These are phyloP conservation scores for Ceratoteleas bidentatus DNA, from an alignment of 1,140 invertebrate species.

Conservation along the genomic window DNA sequence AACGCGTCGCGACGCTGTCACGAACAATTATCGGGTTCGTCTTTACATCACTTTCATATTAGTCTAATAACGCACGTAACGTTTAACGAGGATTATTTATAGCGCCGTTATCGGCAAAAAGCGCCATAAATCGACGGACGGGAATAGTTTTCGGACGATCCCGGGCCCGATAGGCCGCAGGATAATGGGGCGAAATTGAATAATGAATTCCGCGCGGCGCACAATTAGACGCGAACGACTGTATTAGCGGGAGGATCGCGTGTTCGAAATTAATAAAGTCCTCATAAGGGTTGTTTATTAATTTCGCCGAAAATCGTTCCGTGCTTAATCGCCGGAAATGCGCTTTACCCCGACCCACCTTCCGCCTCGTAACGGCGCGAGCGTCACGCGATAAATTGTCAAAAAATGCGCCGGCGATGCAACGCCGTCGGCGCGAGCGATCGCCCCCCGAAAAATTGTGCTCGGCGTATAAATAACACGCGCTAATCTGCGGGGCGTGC, in stretches of 20 bases:
- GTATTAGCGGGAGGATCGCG: conserved; percentile 36
- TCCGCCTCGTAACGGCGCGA: conserved; percentile 27
- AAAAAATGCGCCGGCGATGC: conserved; percentile 54
- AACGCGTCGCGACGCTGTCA: conserved; percentile 61
- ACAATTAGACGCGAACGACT: conserved; percentile 18
- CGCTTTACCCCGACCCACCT: conserved; percentile 55
- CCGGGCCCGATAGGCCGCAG: neutral
- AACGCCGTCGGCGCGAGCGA: conserved; percentile 26
- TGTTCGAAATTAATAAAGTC: conserved; percentile 54
- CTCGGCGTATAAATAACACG: conserved; percentile 37
- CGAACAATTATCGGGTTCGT: conserved; percentile 57
- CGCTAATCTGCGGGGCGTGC: conserved; percentile 24
- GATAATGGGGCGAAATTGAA: conserved; percentile 32
- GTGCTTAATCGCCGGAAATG: conserved; percentile 63
- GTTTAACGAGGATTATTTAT: conserved; percentile 52
- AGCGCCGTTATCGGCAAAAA: conserved; percentile 33
- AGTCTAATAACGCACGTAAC: conserved; percentile 52
- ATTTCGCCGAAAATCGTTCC: conserved; percentile 59
- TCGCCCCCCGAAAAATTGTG: conserved; percentile 26
- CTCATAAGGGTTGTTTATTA: conserved; percentile 64
- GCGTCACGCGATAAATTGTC: conserved; percentile 66
- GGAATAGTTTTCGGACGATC: conserved; percentile 19
- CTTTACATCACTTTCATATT: conserved; percentile 65
- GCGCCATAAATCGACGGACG: conserved; percentile 19
- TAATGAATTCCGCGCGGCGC: conserved; percentile 21